Conservation (phyloP, 2,797 vertebrate genomes). For the Typhlichthys subterraneus region DNA sequence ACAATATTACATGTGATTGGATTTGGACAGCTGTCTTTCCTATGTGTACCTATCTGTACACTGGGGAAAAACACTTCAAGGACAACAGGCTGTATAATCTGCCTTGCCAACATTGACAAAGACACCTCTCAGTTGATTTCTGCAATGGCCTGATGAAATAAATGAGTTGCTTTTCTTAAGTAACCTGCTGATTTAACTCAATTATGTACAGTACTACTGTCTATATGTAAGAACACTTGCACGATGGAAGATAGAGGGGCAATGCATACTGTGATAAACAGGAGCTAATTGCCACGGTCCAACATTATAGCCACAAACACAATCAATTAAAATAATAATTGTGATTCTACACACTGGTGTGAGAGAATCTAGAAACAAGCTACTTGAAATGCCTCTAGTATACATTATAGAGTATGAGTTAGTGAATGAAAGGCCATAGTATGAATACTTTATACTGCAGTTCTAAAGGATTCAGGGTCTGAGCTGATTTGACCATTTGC, state of each 20-base stretch:
- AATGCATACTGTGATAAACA: slow-evolving; percentile 10
- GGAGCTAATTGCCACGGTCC: slow-evolving; percentile 6
- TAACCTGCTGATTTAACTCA: not conserved
- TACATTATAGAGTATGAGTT: slow-evolving; percentile 4
- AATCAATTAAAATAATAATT: slow-evolving; percentile 31
- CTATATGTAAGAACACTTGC: slow-evolving; percentile 1
- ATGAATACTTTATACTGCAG: slow-evolving; percentile 22
- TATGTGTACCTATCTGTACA: no score
- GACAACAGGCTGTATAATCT: no score
- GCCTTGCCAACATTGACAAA: no score
- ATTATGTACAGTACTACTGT: not conserved
- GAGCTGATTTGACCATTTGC: slow-evolving; percentile 32
- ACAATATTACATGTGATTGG: not conserved
- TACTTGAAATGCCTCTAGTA: no score
- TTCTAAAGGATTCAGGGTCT: slow-evolving; percentile 38
- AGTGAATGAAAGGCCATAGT: slow-evolving; percentile 11
- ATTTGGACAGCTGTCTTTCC: no score
- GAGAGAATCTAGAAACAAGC: no score
- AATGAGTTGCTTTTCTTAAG: no score
- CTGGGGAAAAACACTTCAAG: no score
- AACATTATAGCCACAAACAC: slow-evolving; percentile 20
- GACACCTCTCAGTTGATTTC: no score
- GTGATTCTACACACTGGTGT: slow-evolving; percentile 39
- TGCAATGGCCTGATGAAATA: slow-evolving; percentile 5
- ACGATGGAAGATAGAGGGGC: not conserved